Conservation (phyloP, 1,140 invertebrate genomes). For the Leptopilina clavipes region DNA sequence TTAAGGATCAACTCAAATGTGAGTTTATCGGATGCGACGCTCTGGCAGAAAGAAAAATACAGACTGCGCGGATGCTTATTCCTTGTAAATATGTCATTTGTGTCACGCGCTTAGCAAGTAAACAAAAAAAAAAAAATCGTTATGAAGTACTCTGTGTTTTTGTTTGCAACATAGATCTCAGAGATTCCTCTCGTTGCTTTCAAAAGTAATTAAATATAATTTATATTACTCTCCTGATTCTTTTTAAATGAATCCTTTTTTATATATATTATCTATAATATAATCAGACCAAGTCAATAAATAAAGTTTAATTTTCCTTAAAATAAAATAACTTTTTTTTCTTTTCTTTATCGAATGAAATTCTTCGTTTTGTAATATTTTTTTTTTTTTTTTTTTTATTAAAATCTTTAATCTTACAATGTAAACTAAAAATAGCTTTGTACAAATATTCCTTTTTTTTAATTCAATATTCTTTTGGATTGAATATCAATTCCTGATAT, state of each 20-base stretch:
- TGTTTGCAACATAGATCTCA: conserved; percentile 49
- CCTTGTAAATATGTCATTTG: conserved; percentile 60
- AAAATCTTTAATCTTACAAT: background rate
- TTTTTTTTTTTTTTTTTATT: background rate
- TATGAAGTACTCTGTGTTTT: conserved; percentile 48
- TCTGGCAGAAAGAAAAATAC: conserved; percentile 16
- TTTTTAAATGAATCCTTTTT: conserved; percentile 1
- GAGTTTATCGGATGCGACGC: conserved; percentile 17
- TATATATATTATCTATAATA: background rate
- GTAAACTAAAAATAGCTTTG: background rate
- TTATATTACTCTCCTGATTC: conserved; percentile 11
- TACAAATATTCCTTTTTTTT: background rate
- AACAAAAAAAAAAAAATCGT: conserved; percentile 51
- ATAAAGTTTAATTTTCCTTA: conserved; percentile 34
- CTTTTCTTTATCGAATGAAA: too few relatives aligned
- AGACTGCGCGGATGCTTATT: conserved; percentile 39
- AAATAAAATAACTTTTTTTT: background rate
- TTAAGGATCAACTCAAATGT: conserved; percentile 4
- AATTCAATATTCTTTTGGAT: conserved; percentile 51
- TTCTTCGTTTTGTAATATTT: background rate
- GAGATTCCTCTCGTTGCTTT: conserved; percentile 42
- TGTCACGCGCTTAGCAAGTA: conserved; percentile 60
- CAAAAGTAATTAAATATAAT: conserved; percentile 40
- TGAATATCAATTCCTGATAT: conserved; percentile 75
- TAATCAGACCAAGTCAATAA: background rate